These are phyloP conservation scores for Urophycis tenuis DNA, from an alignment of 2,797 vertebrate genomes.

Conservation along the genomic window DNA sequence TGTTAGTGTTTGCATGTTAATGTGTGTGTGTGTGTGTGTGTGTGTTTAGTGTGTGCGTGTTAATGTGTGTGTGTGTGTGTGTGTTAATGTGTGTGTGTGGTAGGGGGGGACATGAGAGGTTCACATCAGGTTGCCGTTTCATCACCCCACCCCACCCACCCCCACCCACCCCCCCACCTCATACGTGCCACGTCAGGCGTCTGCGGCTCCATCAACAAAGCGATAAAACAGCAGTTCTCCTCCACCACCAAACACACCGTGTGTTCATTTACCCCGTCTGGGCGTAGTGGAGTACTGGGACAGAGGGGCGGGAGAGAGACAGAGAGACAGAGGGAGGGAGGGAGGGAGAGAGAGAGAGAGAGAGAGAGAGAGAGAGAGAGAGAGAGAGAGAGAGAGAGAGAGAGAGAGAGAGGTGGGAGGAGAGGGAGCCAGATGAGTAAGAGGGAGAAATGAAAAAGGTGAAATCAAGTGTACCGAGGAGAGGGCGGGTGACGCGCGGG, in stretches of 20 bases:
- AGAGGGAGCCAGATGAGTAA: too few species aligned
- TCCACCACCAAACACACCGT: constrained; percentile 48
- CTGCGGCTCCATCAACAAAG: constrained; percentile 61
- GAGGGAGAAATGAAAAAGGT: background rate
- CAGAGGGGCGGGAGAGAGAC: background rate
- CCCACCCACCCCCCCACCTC: constrained; percentile 35
- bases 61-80: background rate
- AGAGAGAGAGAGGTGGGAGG: too few species aligned
- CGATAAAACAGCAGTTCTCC: constrained; percentile 57
- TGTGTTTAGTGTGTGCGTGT: too few species aligned
- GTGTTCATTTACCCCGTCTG: constrained; percentile 47
- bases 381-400: background rate
- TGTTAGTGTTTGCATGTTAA: too few species aligned
- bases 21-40: too few species aligned
- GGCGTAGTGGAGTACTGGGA: constrained; percentile 25
- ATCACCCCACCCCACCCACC: constrained; percentile 22
- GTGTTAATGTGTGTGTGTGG: too few species aligned
- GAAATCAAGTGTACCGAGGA: background rate
- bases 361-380: background rate
- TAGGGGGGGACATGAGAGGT: constrained; percentile 34
- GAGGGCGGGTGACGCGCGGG: background rate
- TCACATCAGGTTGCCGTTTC: constrained; percentile 42
- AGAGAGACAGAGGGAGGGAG: background rate
- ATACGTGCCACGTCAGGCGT: constrained; percentile 45
- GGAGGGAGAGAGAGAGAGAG: background rate